A percentile compares a stretch with the other conserved stretches of the same genome.
Evolutionary conservation across 2,888 invertebrate genomes (phyloP).

Genomic region (Gasteruption jaculator): DNA sequence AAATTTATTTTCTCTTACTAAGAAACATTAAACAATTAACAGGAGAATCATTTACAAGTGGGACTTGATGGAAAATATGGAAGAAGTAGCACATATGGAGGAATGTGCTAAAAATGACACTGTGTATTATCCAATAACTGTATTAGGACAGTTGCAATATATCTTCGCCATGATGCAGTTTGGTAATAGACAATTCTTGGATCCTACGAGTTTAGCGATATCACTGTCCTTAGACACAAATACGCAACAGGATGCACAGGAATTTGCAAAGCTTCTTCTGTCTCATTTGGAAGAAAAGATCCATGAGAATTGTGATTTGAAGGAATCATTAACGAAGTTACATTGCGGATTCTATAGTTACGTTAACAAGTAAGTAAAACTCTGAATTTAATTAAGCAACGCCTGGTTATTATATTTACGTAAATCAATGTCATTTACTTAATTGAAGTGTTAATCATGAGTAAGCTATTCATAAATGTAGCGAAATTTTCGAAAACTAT

Average conservation of each 20-base stretch:
- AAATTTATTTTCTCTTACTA: not conserved
- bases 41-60: conserved; percentile 58
- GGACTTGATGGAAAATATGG: conserved; percentile 52
- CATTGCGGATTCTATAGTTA: conserved; percentile 48
- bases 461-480: no score
- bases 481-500: no score
- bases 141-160: conserved; percentile 57
- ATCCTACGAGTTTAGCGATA: conserved; percentile 58
- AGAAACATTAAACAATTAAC: conserved; percentile 28
- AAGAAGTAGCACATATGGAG: conserved; percentile 38
- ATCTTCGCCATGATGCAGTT: conserved; percentile 60
- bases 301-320: conserved; percentile 40
- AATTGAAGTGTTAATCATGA: not conserved
- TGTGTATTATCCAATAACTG: conserved; percentile 50
- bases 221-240: conserved; percentile 57
- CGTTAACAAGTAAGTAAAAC: conserved; percentile 25
- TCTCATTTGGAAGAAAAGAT: conserved; percentile 57
- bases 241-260: conserved; percentile 64
- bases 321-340: conserved; percentile 39
- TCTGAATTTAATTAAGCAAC: not conserved
- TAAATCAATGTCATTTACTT: not conserved
- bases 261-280: conserved; percentile 62
- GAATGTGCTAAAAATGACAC: conserved; percentile 31
- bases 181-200: conserved; percentile 55
- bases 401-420: no score